Evolutionary conservation across 2,888 invertebrate genomes (phyloP), one percentile per base, ranked within the genome.

Genomic region (Aleiodes leptofemur): DNA sequence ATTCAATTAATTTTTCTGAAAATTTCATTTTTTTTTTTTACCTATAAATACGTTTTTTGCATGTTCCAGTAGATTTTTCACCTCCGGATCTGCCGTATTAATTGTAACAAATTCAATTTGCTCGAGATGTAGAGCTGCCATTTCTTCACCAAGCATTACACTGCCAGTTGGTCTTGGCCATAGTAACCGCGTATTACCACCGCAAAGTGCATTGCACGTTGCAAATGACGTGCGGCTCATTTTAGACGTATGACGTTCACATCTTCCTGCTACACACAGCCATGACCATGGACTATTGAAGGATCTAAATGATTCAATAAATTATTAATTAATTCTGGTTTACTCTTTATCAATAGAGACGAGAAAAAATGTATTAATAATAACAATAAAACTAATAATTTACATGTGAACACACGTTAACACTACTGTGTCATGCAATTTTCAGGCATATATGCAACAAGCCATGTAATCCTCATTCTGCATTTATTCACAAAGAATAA

Each of bases 141-240:
- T 93, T 72, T 92, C 92, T 16, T 92, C 92, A 79, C 94, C 94
- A 31, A 96, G 91, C 78, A 92, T 91, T 43, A 94, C 92, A 75
- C 93, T 93, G 0, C 94, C 94, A 2, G 95, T 95, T 69, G 96
- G 96, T 88, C 94, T 94, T 38, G 96, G 96, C 96, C 96, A 96
- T 6, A 90, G 78, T 34, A 96, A 91, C 82, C 95, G 94, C 38
- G 92, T 92, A 73, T 93, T 92, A 34, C 95, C 95, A 9, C 89
- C 89, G 88, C 96, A 96, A 14, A 94, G 91, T 92, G 96, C 95
- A 84, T 94, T 94, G 90, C 96, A 96, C 7, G 95, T 95, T 55
- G 93, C 91, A 81, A 95, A 90, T 1, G 95, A 94, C 82, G 94
- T 94, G 61, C 92, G 91, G 78, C 95, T 91, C 6, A 94, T 94